These are phyloP conservation scores for Orchesellides sinensis DNA, from an alignment of 2,888 invertebrate species.

Conservation along the genomic window DNA sequence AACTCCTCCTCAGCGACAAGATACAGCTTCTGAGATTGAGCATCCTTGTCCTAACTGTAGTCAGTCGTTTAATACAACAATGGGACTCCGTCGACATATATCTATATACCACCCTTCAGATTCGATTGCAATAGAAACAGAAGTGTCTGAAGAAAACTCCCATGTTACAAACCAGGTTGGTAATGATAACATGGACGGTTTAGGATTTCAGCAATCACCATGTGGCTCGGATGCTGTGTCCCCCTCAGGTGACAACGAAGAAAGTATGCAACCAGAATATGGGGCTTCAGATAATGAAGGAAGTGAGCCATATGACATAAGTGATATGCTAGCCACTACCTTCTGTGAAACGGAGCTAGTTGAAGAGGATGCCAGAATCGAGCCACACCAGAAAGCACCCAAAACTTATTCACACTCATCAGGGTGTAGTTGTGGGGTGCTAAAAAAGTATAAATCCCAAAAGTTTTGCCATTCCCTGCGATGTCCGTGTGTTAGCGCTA, in stretches of 20 bases:
- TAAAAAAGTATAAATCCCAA: conserved; percentile 41
- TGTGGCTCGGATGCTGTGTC: too few relatives aligned
- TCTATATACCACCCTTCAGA: conserved; percentile 24
- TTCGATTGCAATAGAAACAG: background rate
- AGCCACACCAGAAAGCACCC: background rate
- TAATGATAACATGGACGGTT: too few relatives aligned
- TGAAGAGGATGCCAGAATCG: background rate
- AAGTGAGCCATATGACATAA: conserved; percentile 4
- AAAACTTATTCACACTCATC: background rate
- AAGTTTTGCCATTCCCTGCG: conserved; percentile 38
- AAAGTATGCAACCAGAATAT: background rate
- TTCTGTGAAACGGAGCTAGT: conserved; percentile 33
- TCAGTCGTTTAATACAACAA: conserved; percentile 46
- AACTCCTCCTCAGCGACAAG: background rate
- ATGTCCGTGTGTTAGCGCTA: conserved; percentile 36
- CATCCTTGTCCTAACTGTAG: conserved; percentile 45
- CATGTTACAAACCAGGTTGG: background rate
- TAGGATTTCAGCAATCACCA: too few relatives aligned
- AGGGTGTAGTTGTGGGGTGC: conserved; percentile 15
- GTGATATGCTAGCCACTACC: conserved; percentile 11
- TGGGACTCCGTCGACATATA: conserved; percentile 31
- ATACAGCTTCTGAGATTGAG: conserved; percentile 32
- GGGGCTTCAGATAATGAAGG: background rate
- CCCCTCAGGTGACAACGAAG: background rate
- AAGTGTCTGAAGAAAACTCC: background rate